Conservation (phyloP, 2,888 invertebrate genomes). For the Orthonevra nobilis region DNA sequence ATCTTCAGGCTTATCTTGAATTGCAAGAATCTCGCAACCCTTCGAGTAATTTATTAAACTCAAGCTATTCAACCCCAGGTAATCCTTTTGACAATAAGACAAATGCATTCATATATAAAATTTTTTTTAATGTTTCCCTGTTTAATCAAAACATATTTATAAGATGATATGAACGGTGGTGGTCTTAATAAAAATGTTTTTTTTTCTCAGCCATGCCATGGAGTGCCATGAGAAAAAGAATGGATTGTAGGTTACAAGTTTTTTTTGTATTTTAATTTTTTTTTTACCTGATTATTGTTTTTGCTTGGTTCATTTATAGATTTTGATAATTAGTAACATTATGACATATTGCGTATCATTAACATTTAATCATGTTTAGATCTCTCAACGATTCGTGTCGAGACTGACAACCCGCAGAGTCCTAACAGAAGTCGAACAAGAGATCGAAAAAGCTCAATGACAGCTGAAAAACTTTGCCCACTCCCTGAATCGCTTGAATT, state of each 20-base stretch:
- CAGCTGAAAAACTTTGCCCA: slow-evolving; percentile 81
- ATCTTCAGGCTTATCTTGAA: slow-evolving; percentile 94
- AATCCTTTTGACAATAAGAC: no score
- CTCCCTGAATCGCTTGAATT: slow-evolving; percentile 92
- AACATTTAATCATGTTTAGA: slow-evolving; percentile 81
- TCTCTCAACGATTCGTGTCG: slow-evolving; percentile 88
- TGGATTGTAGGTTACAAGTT: slow-evolving; percentile 88
- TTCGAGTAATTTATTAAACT: slow-evolving; percentile 80
- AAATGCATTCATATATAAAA: background rate
- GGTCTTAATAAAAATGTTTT: background rate
- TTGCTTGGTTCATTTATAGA: no score
- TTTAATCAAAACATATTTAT: background rate
- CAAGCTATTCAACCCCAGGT: slow-evolving; percentile 82
- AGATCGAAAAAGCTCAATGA: slow-evolving; percentile 80
- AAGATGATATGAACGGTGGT: background rate
- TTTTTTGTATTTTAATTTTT: background rate
- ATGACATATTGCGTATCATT: no score
- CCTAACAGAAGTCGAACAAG: slow-evolving; percentile 79
- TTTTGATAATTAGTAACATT: background rate
- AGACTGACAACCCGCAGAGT: slow-evolving; percentile 83
- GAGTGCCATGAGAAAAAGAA: slow-evolving; percentile 94
- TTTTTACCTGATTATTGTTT: no score
- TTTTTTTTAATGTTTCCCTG: background rate
- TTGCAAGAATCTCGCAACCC: slow-evolving; percentile 84
- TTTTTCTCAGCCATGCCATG: slow-evolving; percentile 89